phyloP scores from a whole-genome alignment of 2,888 invertebrate genomes.

The Erebia palarica region DNA sequence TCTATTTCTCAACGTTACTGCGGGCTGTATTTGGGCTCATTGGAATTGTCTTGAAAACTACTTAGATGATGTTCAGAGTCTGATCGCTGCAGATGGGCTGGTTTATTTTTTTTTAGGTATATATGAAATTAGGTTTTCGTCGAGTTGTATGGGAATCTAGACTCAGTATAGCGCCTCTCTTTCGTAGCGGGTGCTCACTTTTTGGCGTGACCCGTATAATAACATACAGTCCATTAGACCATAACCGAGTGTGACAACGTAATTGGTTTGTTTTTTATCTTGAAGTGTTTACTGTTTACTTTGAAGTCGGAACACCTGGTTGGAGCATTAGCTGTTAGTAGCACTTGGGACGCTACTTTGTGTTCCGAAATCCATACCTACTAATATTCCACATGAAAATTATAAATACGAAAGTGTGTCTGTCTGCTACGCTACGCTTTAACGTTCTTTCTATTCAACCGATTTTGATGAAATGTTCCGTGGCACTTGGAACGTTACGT shows the following conservation, averaged over 20 bases:
- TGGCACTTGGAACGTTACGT: no score
- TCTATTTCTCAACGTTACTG: no score
- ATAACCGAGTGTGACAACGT: slow-evolving; percentile 13
- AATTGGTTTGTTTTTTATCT: slow-evolving; percentile 15
- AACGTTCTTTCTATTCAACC: no score
- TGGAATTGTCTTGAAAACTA: no score
- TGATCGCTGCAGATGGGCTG: neutral
- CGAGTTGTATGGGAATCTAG: neutral
- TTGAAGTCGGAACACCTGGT: neutral
- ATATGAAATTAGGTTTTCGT: neutral
- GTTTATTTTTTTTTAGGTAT: neutral
- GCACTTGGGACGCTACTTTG: no score
- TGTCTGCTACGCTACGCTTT: no score
- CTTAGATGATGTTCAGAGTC: no score
- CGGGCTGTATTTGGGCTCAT: no score
- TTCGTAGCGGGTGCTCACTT: neutral
- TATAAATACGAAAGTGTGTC: no score
- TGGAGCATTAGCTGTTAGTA: neutral
- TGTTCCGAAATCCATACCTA: no score
- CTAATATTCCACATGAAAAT: no score
- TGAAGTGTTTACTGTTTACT: slow-evolving; percentile 1
- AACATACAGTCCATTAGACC: slow-evolving; percentile 17
- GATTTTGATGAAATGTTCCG: no score
- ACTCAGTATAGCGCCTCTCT: neutral
- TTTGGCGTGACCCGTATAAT: slow-evolving; percentile 2